phyloP scores from a whole-genome alignment of 2,797 vertebrate genomes.

The Mareca penelope region DNA sequence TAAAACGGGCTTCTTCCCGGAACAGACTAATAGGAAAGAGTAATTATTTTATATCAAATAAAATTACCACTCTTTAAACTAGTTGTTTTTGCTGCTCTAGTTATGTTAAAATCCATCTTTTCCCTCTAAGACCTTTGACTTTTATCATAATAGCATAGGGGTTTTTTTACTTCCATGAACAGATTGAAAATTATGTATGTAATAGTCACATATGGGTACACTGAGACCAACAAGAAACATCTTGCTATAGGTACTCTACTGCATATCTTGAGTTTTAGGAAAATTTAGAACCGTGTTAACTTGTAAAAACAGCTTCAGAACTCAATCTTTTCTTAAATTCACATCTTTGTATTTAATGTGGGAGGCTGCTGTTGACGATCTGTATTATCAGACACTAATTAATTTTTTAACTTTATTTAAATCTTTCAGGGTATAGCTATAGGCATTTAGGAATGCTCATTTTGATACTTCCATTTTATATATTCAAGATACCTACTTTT shows the following conservation, averaged over 20 bases:
- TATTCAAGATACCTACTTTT: not conserved
- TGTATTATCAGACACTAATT: not conserved
- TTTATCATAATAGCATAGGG: not conserved
- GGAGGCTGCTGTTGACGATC: not conserved
- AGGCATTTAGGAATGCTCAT: not conserved
- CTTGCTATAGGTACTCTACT: not conserved
- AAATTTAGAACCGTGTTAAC: not conserved
- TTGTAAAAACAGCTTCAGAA: not conserved
- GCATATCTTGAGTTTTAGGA: not conserved
- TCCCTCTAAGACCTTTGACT: not conserved
- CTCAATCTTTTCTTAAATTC: not conserved
- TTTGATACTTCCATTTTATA: not conserved
- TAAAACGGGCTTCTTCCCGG: not conserved
- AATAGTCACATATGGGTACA: not conserved
- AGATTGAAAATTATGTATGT: not conserved
- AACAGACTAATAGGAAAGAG: not conserved
- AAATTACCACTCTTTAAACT: not conserved
- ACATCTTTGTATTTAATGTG: not conserved
- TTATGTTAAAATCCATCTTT: not conserved
- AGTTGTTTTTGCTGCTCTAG: not conserved
- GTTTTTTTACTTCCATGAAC: not conserved
- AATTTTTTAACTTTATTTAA: not conserved
- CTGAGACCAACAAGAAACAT: not conserved
- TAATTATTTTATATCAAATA: not conserved
- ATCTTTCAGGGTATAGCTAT: not conserved